Base-by-base conservation (phyloP, 2,888 invertebrate genomes). In the Melanostoma scalare region DNA sequence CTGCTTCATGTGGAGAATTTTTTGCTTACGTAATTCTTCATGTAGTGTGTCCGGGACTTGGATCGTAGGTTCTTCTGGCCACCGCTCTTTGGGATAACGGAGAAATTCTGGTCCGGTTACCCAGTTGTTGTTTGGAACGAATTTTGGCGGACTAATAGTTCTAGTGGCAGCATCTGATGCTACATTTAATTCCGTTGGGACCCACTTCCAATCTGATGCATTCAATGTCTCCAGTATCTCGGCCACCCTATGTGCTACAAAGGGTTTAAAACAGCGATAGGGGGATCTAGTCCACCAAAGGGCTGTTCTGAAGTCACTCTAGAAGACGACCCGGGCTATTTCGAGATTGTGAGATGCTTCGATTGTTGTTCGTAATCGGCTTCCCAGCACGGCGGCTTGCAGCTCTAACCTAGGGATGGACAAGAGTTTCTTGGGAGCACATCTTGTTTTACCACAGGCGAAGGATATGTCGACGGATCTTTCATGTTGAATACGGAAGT, bases 341-440 rank as follows among this genome's bases (percentile, higher is more conserved):
- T 20, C 20, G 20, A 20, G 20, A 20, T 20, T 20, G 20, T 20
- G 20, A 20, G 20, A 20, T 20, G 20, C 20, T 20, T 20, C 20
- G 20, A 63, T 33, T 46, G 86, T 44, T 50, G 65, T 20, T 20
- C 20, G 20, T 20, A 20, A 20, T 20, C 20, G 20, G 20, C 20
- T 20, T 20, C 20, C 20, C 30, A 31, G 52, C 75, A 68, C 55
- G 0, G 87, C 86, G 3, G 85, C 85, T 9, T 86, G 67, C 8
- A 87, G 72, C 60, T 87, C 87, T 68, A 87, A 75, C 10, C 87
- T 74, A 5, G 86, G 86, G 8, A 86, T 87, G 2, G 86, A 87
- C 44, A 86, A 55, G 1, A 68, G 81, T 36, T 84, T 85, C 8
- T 85, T 38, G 30, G 87, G 86, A 31, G 86, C 82, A 9, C 87